Evolutionary conservation across 92 coral and sea anemone species (phyloP).

Genomic region (Micromussa lordhowensis): DNA sequence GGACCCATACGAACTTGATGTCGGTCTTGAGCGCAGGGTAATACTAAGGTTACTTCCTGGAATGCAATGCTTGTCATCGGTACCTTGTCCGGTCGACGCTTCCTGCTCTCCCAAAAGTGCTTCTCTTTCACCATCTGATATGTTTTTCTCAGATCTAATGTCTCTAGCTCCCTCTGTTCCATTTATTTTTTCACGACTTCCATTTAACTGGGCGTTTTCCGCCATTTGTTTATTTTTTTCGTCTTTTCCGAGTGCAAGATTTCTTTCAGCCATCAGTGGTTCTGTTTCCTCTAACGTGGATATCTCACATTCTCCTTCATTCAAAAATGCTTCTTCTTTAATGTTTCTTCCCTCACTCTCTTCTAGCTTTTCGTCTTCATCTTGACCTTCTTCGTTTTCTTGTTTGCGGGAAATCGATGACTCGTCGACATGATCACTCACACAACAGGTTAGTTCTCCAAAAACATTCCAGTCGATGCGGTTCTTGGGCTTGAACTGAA

Average conservation of each 20-base stretch:
- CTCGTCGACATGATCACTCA: not conserved
- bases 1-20: not conserved
- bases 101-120: not conserved
- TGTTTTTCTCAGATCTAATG: not conserved
- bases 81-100: not conserved
- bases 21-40: not conserved
- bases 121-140: not conserved
- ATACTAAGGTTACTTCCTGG: not conserved
- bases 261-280: not conserved
- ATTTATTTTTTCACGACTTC: not conserved
- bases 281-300: not conserved
- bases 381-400: not conserved
- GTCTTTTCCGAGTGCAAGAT: not conserved
- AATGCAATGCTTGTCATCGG: not conserved
- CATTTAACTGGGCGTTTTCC: not conserved
- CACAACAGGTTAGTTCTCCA: not conserved
- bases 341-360: not conserved
- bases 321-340: not conserved
- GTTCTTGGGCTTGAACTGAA: not conserved
- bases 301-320: not conserved
- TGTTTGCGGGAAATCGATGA: not conserved
- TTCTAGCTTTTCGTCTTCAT: not conserved
- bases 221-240: not conserved
- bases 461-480: not conserved
- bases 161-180: not conserved